Evolutionary conservation across 2,797 vertebrate genomes (phyloP), one percentile per base, ranked within the genome.

Genomic region (Austrolebias charrua): DNA sequence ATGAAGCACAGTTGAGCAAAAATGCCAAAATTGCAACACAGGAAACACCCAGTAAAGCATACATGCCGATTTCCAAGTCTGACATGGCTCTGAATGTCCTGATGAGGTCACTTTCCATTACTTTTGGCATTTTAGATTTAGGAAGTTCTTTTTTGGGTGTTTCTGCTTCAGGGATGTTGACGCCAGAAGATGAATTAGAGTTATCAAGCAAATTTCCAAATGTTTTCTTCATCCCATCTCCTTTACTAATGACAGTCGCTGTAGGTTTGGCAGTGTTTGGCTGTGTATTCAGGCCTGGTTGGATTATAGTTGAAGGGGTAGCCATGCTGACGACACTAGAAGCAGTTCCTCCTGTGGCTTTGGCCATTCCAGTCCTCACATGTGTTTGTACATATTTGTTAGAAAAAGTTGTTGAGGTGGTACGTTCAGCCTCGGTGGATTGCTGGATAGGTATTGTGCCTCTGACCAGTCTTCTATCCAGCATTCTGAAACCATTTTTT

Each of bases 1-100:
- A 95, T 2, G 94, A 92, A 66, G 88, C 92, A 2, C 95, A 98
- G 62, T 98, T 98, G 60, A 95, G 87, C 0, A 98, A 84, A 89
- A 98, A 94, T n/a, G 95, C 95, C n/a, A 98, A 69, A 55, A 98
- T 93, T 5, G 95, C 94, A 57, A 98, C 78, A 77, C 95, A 95
- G 60, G 95, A 95, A 60, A 98, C 93, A 0, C 94, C 96, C 29
- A 95, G 80, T 63, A 98, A 73, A 0, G 95, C 92, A 2, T 96
- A 98, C 91, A 98, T 96, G 7, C 95, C 95, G 1, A 97, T 93
- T 81, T 98, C 96, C 78, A 98, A 69, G 61, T 97, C 95, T 0
- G 94, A 93, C 77, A 92, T 87, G 50, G 95, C 91, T 16, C 88
- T 83, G 20, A 94, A 79, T 0, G 90, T 79, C 74, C 90, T 91